Percentiles rank a stretch among this genome's conserved stretches.
Conservation (phyloP, 2,113 vertebrate genomes). For the Mungos mungo region DNA sequence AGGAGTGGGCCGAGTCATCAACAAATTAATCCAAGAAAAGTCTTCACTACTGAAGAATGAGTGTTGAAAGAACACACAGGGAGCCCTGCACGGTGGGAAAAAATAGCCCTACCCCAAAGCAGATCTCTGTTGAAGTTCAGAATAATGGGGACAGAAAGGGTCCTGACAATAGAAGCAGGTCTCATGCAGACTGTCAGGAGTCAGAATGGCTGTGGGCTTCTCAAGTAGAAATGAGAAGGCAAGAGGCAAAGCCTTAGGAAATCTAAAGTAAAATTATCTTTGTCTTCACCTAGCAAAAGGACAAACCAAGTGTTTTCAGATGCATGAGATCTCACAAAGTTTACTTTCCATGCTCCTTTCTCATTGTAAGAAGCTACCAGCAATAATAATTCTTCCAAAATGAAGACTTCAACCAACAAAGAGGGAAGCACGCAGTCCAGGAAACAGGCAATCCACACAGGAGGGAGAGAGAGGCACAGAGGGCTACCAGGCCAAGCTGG, state of each 20-base stretch:
- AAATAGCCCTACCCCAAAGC: not conserved
- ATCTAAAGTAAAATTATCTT: not conserved
- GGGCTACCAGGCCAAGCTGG: not conserved
- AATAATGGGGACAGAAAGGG: not conserved
- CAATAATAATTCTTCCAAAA: not conserved
- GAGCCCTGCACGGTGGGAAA: too few species aligned
- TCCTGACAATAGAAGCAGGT: not conserved
- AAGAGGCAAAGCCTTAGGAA: not conserved
- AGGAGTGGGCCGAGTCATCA: not conserved
- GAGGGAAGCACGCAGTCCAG: not conserved
- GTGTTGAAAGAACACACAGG: not conserved
- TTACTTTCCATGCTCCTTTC: not conserved
- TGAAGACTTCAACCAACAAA: not conserved
- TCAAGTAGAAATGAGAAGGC: not conserved
- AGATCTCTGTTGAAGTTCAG: not conserved
- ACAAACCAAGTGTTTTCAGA: not conserved
- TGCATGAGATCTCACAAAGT: not conserved
- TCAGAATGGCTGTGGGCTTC: not conserved
- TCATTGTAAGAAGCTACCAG: not conserved
- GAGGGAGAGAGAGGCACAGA: not conserved
- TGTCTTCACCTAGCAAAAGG: not conserved
- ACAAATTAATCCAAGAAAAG: not conserved
- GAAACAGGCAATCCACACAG: not conserved
- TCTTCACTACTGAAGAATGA: not conserved
- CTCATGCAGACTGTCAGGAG: too few species aligned